Evolutionary conservation across 1,140 invertebrate species (phyloP), one percentile per base, ranked within the genome.

Genomic region (Phortica variegata): DNA sequence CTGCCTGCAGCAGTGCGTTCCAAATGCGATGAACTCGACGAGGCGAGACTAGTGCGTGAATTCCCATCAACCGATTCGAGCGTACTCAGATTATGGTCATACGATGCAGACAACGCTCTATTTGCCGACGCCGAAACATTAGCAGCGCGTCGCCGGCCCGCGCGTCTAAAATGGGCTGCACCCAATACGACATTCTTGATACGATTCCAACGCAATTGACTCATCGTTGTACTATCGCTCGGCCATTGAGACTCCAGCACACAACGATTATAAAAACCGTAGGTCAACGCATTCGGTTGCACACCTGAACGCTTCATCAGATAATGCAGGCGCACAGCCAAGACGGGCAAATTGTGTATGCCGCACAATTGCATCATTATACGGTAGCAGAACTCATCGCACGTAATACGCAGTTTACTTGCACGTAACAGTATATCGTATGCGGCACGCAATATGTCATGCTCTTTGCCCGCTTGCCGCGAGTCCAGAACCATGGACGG

Each of bases 291-390:
- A 76, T 99, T 99, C 2, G 95, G 94, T 69, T 95, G 91, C 12
- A 98, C 83, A 1, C 92, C 92, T 42, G 86, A 86, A n/a, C 89
- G 83, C 76, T 95, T 95, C 95, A 99, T 98, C 43, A 95, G 86
- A 62, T 93, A 91, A 45, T 98, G 80, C 29, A 98, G 83, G 75
- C 95, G 93, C 0, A 98, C 94, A 4, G 97, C 97, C 54, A 99
- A 78, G 33, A 94, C 87, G 2, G 97, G 97, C 63, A 95, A 83
- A 48, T 90, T 89, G 72, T 97, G 92, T 49, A 93, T 86, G 7
- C 96, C 95, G 78, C 97, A 99, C 2, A 99, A 82, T 77, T 98
- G 94, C 91, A 99, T 97, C 86, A 99, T 90, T 20, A 97, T 90
- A 57, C 97, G 82, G 77, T 98, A 99, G 77, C 95, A 98, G 44